A percentile compares a stretch with the other conserved stretches of the same genome.
These are phyloP conservation scores for Fopius arisanus DNA, from an alignment of 1,140 invertebrate genomes.

Conservation along the genomic window DNA sequence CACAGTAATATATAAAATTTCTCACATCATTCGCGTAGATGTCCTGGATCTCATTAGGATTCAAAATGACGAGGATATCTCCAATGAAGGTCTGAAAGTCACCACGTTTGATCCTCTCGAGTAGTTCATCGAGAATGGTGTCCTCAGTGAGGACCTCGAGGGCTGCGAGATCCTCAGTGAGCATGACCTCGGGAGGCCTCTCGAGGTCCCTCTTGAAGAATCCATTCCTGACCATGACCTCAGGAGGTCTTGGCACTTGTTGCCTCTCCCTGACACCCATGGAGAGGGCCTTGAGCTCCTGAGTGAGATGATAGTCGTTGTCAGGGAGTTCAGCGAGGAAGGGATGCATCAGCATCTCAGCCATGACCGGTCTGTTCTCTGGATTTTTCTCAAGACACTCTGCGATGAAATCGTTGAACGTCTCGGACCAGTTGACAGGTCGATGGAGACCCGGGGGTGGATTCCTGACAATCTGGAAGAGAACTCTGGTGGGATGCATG, in stretches of 20 bases:
- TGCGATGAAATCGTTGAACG: conserved; percentile 82
- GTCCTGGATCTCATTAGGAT: conserved; percentile 79
- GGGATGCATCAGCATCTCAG: conserved; percentile 87
- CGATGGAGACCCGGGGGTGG: conserved; percentile 81
- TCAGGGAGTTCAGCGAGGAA: conserved; percentile 79
- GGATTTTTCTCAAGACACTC: conserved; percentile 92
- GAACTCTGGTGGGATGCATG: conserved; percentile 85
- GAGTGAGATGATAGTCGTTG: conserved; percentile 74
- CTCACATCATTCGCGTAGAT: conserved; percentile 75
- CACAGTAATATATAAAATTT: conserved; percentile 23
- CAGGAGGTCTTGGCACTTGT: conserved; percentile 59
- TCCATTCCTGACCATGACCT: conserved; percentile 74
- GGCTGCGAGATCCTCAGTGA: conserved; percentile 85
- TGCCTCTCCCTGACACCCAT: conserved; percentile 59
- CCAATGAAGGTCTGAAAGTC: conserved; percentile 88
- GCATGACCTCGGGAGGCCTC: conserved; percentile 72
- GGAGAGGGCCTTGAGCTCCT: conserved; percentile 72
- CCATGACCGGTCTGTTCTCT: conserved; percentile 85
- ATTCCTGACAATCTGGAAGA: conserved; percentile 88
- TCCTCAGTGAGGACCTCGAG: conserved; percentile 83
- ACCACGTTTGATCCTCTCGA: conserved; percentile 74
- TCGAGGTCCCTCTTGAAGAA: conserved; percentile 63
- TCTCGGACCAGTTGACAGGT: conserved; percentile 80
- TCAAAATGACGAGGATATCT: conserved; percentile 86
- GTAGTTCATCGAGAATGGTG: conserved; percentile 76